Base-by-base conservation (phyloP, 2,113 vertebrate genomes). In the Ellobius talpinus region DNA sequence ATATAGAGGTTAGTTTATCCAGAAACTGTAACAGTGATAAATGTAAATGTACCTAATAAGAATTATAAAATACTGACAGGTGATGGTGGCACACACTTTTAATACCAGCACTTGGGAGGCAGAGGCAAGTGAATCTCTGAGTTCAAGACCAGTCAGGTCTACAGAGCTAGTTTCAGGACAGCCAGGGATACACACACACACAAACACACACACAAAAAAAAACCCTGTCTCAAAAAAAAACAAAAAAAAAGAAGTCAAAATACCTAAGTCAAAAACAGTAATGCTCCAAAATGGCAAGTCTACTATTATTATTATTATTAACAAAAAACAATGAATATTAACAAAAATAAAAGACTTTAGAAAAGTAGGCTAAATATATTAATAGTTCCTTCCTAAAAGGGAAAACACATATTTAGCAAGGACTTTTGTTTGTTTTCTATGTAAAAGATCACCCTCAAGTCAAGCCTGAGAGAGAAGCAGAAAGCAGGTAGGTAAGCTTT, bases 251-350 rank as follows among this genome's bases (percentile, higher is more conserved):
- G 2, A 63, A 63, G 92, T 78, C 73, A 87, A 89, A 89, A 74
- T 52, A 63, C 21, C 36, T 45, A 23, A 74, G 24, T 47, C 63
- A 96, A 91, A 97, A 97, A 47, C 68, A 90, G 29, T 95, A 66
- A 7, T 74, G 7, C 24, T 66, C 91, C 26, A 79, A 87, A 76
- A 6, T n/a, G n/a, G 52, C 8, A 90, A 88, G 72, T 63, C 7
- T 3, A 73, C 36, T 58, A 45, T 72, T 91, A 58, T 2, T 29
- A 24, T 66, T 84, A 94, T 79, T 84, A 94, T 79, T 94, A 82
- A 33, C 79, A 89, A 92, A 92, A 93, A 55, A 78, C 19, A 61
- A 89, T 47, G 36, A 24, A 73, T 84, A 94, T 79, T 94, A 82
- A 33, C 84, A 91, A 92, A 93, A 55, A 78, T 5, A 61, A 91